These are phyloP conservation scores for Daubentonia madagascariensis DNA, from an alignment of 2,113 vertebrate genomes.

Conservation along the genomic window DNA sequence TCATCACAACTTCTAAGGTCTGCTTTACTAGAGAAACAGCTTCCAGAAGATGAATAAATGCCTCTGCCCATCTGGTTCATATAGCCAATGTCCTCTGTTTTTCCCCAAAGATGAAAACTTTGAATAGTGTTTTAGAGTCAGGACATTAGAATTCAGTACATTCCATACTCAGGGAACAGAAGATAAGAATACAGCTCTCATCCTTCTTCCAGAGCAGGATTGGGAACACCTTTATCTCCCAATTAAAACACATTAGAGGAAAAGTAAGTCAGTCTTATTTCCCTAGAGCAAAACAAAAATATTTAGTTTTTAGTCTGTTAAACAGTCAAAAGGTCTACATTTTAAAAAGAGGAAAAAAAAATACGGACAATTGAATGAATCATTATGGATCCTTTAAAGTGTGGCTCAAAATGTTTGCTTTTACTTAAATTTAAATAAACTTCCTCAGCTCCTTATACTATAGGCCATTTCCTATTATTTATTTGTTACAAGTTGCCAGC, in stretches of 20 bases:
- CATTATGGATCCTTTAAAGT: not conserved
- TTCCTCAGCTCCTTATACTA: not conserved
- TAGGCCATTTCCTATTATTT: not conserved
- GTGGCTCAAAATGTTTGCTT: constrained; percentile 30
- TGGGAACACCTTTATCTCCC: not conserved
- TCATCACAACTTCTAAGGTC: constrained; percentile 29
- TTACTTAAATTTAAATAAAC: constrained; percentile 41
- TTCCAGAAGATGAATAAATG: not conserved
- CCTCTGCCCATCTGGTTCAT: not conserved
- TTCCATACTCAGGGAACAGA: not conserved
- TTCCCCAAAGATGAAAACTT: not conserved
- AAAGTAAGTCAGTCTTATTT: constrained; percentile 20
- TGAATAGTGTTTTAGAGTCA: not conserved
- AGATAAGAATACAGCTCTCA: not conserved
- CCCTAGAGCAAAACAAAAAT: constrained; percentile 48
- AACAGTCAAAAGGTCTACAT: constrained; percentile 47
- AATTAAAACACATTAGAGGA: constrained; percentile 19
- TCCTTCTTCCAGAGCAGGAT: not conserved
- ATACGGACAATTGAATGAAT: constrained; percentile 29
- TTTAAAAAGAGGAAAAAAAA: not conserved
- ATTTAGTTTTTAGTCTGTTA: constrained; percentile 33
- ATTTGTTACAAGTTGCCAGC: not conserved
- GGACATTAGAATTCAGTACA: not conserved
- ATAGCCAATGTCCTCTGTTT: not conserved
- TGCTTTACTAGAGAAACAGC: constrained; percentile 53